These are phyloP conservation scores for Sakesphorus luctuosus DNA, from an alignment of 2,113 vertebrate species.

Conservation along the genomic window DNA sequence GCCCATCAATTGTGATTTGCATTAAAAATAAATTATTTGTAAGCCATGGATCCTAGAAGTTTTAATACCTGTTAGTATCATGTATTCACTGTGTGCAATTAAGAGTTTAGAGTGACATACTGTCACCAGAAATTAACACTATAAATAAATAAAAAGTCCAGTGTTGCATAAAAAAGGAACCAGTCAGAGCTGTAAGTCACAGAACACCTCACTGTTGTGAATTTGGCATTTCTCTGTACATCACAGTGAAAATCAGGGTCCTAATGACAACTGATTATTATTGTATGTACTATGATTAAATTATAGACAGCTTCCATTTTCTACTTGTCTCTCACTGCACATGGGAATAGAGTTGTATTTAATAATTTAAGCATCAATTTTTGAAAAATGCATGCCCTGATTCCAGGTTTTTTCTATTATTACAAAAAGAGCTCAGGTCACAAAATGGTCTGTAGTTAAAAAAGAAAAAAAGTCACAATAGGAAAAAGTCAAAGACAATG, in stretches of 20 bases:
- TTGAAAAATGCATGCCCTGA: not conserved
- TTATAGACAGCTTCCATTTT: slow-evolving; percentile 45
- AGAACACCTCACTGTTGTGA: not conserved
- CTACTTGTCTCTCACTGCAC: not conserved
- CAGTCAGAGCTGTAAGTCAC: not conserved
- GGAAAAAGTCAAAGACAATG: not conserved
- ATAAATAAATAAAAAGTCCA: not conserved
- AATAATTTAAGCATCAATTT: slow-evolving; percentile 52
- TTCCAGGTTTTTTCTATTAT: not conserved
- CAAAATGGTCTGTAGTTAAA: not conserved
- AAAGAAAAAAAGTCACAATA: not conserved
- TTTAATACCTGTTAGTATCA: not conserved
- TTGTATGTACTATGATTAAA: slow-evolving; percentile 44
- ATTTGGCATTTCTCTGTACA: not conserved
- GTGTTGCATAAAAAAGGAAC: not conserved
- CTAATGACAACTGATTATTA: slow-evolving; percentile 44
- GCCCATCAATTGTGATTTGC: not conserved
- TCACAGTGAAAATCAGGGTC: not conserved
- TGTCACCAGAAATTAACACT: not conserved
- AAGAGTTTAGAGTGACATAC: not conserved
- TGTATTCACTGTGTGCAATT: not conserved
- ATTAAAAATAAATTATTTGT: not conserved
- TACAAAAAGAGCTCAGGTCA: not conserved
- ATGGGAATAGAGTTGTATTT: not conserved
- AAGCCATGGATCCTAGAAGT: not conserved